These are phyloP conservation scores for Caenorhabditis wallacei DNA, from an alignment of 2,888 invertebrate genomes.

Conservation along the genomic window DNA sequence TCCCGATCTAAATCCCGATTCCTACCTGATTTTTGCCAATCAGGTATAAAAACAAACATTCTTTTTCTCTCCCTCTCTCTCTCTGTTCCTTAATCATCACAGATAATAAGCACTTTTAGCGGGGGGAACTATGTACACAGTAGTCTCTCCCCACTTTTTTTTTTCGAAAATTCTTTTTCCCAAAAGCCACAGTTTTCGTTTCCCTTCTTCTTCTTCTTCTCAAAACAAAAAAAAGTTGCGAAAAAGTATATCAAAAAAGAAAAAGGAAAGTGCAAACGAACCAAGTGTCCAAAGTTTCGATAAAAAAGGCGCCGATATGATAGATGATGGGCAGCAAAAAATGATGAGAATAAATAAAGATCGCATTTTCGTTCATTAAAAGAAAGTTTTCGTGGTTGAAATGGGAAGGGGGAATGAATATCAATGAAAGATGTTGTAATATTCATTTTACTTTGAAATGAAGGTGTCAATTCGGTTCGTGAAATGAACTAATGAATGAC, in stretches of 20 bases:
- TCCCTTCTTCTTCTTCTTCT: not conserved
- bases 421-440: slow-evolving; percentile 28
- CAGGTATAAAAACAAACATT: slow-evolving; percentile 17
- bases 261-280: not conserved
- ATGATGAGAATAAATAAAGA: slow-evolving; percentile 15
- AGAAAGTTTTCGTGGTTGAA: too few species aligned
- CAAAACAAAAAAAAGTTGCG: slow-evolving; percentile 41
- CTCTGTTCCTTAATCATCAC: slow-evolving; percentile 3
- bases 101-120: slow-evolving; percentile 57
- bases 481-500: slow-evolving; percentile 48
- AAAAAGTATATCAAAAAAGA: slow-evolving; percentile 1
- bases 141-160: not conserved
- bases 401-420: not conserved
- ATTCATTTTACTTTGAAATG: slow-evolving; percentile 36
- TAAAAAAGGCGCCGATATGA: not conserved
- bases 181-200: not conserved
- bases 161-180: slow-evolving; percentile 8
- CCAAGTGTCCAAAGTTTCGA: slow-evolving; percentile 36
- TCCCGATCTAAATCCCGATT: not conserved
- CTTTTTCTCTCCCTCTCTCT: slow-evolving; percentile 8
- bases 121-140: slow-evolving; percentile 30
- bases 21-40: not conserved
- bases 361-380: slow-evolving; percentile 37
- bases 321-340: not conserved
- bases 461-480: slow-evolving; percentile 27